These are phyloP conservation scores for Petrolisthes manimaculis DNA, from an alignment of 2,888 invertebrate species.

Conservation along the genomic window DNA sequence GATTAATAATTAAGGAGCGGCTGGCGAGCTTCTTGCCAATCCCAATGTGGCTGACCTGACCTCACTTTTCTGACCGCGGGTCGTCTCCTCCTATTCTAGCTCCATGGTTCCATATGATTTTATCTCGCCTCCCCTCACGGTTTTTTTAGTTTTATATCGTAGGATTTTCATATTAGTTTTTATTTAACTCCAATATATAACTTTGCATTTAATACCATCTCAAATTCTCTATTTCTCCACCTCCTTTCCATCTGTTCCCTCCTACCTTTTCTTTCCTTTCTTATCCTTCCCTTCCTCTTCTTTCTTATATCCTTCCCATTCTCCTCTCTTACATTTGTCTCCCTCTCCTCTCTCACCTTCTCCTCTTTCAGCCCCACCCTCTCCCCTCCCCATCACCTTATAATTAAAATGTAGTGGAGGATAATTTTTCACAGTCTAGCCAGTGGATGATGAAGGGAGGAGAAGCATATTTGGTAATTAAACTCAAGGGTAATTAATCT, in stretches of 20 bases:
- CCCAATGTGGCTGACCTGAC: too few species aligned
- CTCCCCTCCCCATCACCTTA: conserved; percentile 1
- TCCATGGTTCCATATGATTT: too few species aligned
- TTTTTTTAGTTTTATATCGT: too few species aligned
- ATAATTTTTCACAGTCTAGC: neutral
- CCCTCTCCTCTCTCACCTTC: neutral
- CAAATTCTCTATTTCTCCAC: neutral
- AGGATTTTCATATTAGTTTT: neutral
- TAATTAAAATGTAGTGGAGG: neutral
- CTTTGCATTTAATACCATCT: neutral
- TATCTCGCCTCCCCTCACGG: neutral
- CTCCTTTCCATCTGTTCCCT: conserved; percentile 8
- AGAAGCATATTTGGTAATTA: neutral
- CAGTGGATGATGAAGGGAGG: conserved; percentile 1
- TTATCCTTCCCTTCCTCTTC: neutral
- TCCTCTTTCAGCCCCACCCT: neutral
- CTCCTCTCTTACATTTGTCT: neutral
- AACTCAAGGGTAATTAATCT: neutral
- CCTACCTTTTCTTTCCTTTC: neutral
- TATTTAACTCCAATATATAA: neutral
- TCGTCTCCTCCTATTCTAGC: too few species aligned
- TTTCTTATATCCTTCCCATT: neutral
- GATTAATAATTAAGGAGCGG: too few species aligned
- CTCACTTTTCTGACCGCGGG: too few species aligned
- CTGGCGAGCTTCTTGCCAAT: too few species aligned